Percentiles rank a stretch among this genome's conserved stretches.
Evolutionary conservation across 2,113 vertebrate species (phyloP).

Genomic region (Orthonyx spaldingii): DNA sequence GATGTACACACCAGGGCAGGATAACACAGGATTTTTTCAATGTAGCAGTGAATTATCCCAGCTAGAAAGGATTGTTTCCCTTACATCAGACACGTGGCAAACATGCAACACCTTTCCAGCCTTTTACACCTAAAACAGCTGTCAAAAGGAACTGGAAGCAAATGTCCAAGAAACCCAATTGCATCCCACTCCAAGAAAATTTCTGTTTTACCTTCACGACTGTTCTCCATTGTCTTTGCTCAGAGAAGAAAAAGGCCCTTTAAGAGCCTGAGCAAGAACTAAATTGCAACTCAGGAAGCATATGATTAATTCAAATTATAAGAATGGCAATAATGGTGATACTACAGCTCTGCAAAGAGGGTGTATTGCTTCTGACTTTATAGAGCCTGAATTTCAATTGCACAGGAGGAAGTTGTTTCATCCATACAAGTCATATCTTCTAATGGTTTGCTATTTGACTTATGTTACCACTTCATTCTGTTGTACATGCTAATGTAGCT

Average conservation of each 20-base stretch:
- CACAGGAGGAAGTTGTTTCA: background rate
- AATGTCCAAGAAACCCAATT: background rate
- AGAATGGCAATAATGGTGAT: background rate
- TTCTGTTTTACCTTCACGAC: background rate
- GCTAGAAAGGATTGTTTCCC: background rate
- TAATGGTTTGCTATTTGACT: background rate
- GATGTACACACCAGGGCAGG: background rate
- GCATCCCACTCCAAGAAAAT: background rate
- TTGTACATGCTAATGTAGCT: background rate
- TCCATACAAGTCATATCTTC: background rate
- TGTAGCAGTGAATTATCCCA: background rate
- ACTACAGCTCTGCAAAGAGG: background rate
- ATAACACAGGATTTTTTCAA: background rate
- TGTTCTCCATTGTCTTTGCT: background rate
- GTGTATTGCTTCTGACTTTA: background rate
- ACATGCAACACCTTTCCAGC: too few species aligned
- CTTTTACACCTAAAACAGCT: background rate
- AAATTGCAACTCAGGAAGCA: background rate
- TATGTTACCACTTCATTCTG: background rate
- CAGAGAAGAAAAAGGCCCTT: background rate
- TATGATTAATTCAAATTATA: background rate
- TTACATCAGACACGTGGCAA: background rate
- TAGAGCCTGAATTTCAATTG: conserved; percentile 3
- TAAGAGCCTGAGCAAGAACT: background rate
- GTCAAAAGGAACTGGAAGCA: background rate